A percentile compares a stretch with the other conserved stretches of the same genome.
These are phyloP conservation scores for Platyscapa corneri DNA, from an alignment of 1,140 invertebrate species.

Conservation along the genomic window DNA sequence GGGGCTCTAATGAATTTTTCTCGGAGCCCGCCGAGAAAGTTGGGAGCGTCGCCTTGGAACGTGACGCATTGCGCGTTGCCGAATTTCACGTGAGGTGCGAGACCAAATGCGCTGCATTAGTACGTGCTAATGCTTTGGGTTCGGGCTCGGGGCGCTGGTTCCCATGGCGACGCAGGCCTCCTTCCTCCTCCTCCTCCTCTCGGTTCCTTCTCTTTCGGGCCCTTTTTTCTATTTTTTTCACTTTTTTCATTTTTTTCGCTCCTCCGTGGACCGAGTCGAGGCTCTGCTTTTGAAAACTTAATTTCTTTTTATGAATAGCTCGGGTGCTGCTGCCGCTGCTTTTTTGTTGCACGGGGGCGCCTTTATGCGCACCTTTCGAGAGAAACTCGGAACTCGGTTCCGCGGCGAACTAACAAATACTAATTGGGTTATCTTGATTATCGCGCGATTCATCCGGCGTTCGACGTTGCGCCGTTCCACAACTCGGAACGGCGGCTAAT, in stretches of 20 bases:
- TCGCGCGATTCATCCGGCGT: not conserved
- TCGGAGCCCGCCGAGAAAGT: not conserved
- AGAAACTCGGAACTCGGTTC: not conserved
- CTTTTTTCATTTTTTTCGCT: no score
- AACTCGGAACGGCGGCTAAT: no score
- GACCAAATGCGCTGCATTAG: not conserved
- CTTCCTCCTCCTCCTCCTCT: not conserved
- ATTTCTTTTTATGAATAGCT: conserved; percentile 36
- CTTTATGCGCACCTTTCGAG: not conserved
- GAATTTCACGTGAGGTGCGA: conserved; percentile 17
- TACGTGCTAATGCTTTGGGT: conserved; percentile 18
- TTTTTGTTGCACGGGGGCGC: not conserved
- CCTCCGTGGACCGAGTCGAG: no score
- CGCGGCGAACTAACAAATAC: not conserved
- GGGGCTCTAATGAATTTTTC: conserved; percentile 21
- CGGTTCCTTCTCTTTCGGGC: not conserved
- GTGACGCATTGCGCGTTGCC: not conserved
- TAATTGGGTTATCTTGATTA: not conserved
- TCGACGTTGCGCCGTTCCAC: no score
- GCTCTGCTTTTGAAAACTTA: conserved; percentile 29
- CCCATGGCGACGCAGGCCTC: conserved; percentile 21
- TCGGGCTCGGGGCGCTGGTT: no score
- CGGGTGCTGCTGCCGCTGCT: not conserved
- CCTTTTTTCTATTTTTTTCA: no score
- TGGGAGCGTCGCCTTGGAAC: not conserved